These are phyloP conservation scores for Stenchaetothrips biformis DNA, from an alignment of 2,888 invertebrate genomes.

Conservation along the genomic window DNA sequence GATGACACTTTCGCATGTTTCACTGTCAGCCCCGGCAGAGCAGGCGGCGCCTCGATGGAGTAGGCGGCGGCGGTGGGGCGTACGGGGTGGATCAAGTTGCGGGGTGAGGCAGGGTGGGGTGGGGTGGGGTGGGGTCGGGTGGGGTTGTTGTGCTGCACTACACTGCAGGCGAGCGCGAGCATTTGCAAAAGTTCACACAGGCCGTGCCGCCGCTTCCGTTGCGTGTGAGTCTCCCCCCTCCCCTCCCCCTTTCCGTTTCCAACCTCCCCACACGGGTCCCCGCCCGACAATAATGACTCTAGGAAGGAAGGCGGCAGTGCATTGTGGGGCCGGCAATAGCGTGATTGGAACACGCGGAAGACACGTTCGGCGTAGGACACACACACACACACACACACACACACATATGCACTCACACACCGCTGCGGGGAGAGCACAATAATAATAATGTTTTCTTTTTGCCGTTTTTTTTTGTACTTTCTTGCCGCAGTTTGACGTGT, in stretches of 20 bases:
- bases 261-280: too few species aligned
- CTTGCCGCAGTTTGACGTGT: too few species aligned
- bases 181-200: too few species aligned
- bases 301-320: not conserved
- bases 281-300: too few species aligned
- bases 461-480: too few species aligned
- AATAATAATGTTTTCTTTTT: too few species aligned
- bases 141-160: not conserved
- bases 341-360: not conserved
- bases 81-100: constrained; percentile 3
- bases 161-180: not conserved
- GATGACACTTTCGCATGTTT: constrained; percentile 2
- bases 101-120: not conserved
- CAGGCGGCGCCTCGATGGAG: not conserved
- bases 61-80: not conserved
- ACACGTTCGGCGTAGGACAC: not conserved
- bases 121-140: not conserved
- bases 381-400: not conserved
- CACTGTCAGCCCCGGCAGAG: not conserved
- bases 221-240: not conserved
- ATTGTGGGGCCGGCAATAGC: not conserved
- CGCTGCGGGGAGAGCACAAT: not conserved
- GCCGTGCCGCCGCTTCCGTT: not conserved
- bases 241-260: not conserved
- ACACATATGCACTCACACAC: not conserved